phyloP scores from a whole-genome alignment of 2,888 invertebrate genomes.

The Sminthurinus aureus region DNA sequence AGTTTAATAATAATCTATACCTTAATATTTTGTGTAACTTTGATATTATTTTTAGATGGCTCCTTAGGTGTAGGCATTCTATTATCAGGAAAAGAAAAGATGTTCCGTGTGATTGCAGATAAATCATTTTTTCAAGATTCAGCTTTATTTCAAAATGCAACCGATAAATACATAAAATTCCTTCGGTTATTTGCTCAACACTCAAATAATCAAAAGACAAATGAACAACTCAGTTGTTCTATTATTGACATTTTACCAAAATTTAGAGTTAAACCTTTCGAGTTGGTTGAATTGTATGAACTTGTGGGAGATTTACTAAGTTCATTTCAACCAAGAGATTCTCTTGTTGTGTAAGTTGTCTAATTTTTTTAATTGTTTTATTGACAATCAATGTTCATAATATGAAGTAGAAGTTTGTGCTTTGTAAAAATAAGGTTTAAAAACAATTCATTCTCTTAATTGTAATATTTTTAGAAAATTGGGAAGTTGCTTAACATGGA shows the following conservation, averaged over 20 bases:
- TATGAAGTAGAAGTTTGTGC: no score
- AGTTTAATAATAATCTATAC: no score
- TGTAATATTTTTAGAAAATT: slow-evolving; percentile 7
- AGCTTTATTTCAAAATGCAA: slow-evolving; percentile 3
- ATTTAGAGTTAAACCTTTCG: slow-evolving; percentile 20
- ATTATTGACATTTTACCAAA: slow-evolving; percentile 29
- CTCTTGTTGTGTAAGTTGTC: slow-evolving; percentile 19
- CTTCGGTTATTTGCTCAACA: slow-evolving; percentile 22
- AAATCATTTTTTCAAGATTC: slow-evolving; percentile 28
- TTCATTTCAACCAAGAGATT: slow-evolving; percentile 1
- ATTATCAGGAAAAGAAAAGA: slow-evolving; percentile 8
- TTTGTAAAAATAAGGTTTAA: no score
- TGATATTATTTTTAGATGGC: slow-evolving; percentile 8
- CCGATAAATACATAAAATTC: slow-evolving; percentile 27
- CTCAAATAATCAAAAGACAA: slow-evolving; percentile 6
- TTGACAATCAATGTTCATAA: no score
- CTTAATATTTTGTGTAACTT: no score
- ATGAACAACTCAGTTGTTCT: slow-evolving; percentile 23
- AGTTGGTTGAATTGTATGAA: slow-evolving; percentile 30
- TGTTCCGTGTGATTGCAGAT: slow-evolving; percentile 25
- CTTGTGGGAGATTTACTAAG: slow-evolving; percentile 26
- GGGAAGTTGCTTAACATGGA: slow-evolving; percentile 30
- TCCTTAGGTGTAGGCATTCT: slow-evolving; percentile 11
- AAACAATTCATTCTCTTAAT: no score
- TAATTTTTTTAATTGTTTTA: no score